phyloP scores from a whole-genome alignment of 2,113 vertebrate species.

The Oreotrochilus melanogaster region DNA sequence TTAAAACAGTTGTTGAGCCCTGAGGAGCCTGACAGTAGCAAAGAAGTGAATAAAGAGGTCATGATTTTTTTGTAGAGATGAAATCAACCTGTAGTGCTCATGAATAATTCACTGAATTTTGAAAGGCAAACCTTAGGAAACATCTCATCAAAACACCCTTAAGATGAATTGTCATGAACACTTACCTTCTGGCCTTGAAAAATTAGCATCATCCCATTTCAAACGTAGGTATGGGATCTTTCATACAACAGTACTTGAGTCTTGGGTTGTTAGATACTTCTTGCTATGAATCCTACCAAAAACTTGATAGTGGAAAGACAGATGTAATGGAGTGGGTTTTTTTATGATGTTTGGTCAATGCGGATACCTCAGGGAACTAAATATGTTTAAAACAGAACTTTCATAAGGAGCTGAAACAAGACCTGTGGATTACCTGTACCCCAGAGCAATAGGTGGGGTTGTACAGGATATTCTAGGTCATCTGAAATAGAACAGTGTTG shows the following conservation, averaged over 20 bases:
- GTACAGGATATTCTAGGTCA: neutral
- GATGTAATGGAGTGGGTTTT: neutral
- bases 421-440: neutral
- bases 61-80: constrained; percentile 7
- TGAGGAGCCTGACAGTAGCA: constrained; percentile 35
- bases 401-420: neutral
- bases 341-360: neutral
- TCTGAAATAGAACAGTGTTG: neutral
- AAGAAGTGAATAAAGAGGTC: constrained; percentile 54
- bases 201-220: neutral
- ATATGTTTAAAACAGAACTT: neutral
- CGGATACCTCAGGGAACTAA: no score
- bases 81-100: constrained; percentile 47
- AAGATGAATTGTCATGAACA: constrained; percentile 37
- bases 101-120: constrained; percentile 66
- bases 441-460: neutral
- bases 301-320: neutral
- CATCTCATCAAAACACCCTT: constrained; percentile 1
- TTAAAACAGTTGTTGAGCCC: constrained; percentile 42
- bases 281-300: neutral
- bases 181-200: constrained; percentile 18
- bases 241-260: neutral
- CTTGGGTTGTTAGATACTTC: neutral
- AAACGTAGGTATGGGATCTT: neutral
- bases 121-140: constrained; percentile 56